Percentiles rank a stretch among this genome's conserved stretches.
phyloP scores from a whole-genome alignment of 2,888 invertebrate genomes.

The Deilephila porcellus region DNA sequence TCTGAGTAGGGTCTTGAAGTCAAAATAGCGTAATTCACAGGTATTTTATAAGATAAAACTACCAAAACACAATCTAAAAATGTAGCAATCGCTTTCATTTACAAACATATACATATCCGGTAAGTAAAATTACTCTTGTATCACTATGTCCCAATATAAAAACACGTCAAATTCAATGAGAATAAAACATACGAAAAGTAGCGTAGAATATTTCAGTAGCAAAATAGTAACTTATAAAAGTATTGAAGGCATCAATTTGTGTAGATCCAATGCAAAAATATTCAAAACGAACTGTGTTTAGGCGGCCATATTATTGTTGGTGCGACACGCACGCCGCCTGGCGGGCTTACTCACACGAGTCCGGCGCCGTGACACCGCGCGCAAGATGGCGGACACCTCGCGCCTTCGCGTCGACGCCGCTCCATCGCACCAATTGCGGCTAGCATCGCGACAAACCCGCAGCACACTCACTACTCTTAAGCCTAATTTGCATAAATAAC shows the following conservation, averaged over 20 bases:
- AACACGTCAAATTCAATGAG: neutral
- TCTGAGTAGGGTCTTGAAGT: neutral
- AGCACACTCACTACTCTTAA: slow-evolving; percentile 54
- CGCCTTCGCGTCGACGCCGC: slow-evolving; percentile 47
- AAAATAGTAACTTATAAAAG: slow-evolving; percentile 13
- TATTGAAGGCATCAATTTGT: slow-evolving; percentile 41
- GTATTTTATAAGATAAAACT: too few species aligned
- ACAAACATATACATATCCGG: neutral
- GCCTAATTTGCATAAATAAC: slow-evolving; percentile 59
- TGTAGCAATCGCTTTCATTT: neutral
- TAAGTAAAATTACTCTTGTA: neutral
- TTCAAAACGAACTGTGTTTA: slow-evolving; percentile 67
- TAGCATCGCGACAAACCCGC: slow-evolving; percentile 59
- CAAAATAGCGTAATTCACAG: neutral
- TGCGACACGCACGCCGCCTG: slow-evolving; percentile 79
- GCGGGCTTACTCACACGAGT: slow-evolving; percentile 67
- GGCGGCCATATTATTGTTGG: slow-evolving; percentile 69
- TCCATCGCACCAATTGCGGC: slow-evolving; percentile 54
- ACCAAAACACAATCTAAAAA: neutral
- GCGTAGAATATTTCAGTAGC: neutral
- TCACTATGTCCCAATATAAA: neutral
- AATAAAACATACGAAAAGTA: neutral
- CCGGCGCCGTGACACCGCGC: slow-evolving; percentile 57
- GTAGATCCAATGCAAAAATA: slow-evolving; percentile 75
- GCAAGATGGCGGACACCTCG: slow-evolving; percentile 72